phyloP scores from a whole-genome alignment of 2,888 invertebrate species.

The Dicroscelio sp. region DNA sequence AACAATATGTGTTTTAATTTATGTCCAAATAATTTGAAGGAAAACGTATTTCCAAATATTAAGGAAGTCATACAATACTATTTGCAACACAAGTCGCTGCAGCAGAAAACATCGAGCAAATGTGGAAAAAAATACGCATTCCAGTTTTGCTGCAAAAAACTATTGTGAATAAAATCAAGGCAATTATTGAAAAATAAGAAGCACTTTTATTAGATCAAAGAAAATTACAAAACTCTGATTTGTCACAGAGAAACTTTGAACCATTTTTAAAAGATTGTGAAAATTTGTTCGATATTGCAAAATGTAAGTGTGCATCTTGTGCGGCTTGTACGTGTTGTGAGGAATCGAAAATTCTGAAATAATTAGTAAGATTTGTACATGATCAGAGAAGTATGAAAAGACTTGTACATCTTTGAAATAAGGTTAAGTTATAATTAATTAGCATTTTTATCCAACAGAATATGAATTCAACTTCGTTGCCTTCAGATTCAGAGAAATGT shows the following conservation, averaged over 20 bases:
- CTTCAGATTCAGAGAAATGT: too few relatives aligned
- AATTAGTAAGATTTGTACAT: not conserved
- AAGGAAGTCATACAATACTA: not conserved
- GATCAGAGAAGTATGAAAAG: not conserved
- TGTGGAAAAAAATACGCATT: not conserved
- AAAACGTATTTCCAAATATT: not conserved
- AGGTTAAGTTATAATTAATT: too few relatives aligned
- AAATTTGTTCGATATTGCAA: slow-evolving; percentile 17
- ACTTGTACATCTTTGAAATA: too few relatives aligned
- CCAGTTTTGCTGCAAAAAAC: not conserved
- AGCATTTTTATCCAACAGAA: too few relatives aligned
- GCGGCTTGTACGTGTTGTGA: not conserved
- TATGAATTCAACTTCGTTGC: too few relatives aligned
- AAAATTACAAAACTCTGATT: not conserved
- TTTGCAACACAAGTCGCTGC: not conserved
- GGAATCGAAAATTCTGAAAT: not conserved
- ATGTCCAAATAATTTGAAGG: not conserved
- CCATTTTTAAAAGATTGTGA: not conserved
- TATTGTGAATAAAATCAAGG: not conserved
- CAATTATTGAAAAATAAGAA: not conserved
- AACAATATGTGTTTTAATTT: too few relatives aligned
- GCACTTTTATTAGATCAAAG: not conserved
- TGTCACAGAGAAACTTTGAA: not conserved
- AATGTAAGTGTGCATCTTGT: not conserved
- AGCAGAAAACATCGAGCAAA: not conserved